Evolutionary conservation across 1,140 invertebrate genomes (phyloP).

Genomic region (Drosophila kanapiae): DNA sequence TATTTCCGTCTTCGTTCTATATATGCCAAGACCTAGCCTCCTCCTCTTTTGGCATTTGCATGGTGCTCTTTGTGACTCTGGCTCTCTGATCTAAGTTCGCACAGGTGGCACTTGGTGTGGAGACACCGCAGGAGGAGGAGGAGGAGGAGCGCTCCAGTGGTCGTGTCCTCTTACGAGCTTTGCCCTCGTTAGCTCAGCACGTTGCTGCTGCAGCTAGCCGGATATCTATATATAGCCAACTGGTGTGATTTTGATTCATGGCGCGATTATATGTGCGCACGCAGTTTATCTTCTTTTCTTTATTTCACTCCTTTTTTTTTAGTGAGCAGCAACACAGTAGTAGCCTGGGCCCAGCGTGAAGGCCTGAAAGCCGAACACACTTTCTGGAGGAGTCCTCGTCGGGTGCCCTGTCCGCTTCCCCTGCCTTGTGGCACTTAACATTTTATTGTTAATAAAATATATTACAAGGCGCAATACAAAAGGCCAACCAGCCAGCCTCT

Average conservation of each 20-base stretch:
- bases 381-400: conserved; percentile 31
- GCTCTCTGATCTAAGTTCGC: conserved; percentile 39
- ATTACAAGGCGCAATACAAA: conserved; percentile 80
- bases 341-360: conserved; percentile 62
- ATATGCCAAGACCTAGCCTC: neutral
- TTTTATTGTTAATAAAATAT: conserved; percentile 84
- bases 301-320: conserved; percentile 29
- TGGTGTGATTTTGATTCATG: conserved; percentile 83
- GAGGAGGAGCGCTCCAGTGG: conserved; percentile 4
- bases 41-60: conserved; percentile 29
- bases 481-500: conserved; percentile 53
- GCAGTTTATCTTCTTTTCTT: conserved; percentile 81
- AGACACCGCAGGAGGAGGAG: conserved; percentile 13
- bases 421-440: conserved; percentile 76
- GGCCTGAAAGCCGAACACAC: conserved; percentile 43
- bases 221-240: conserved; percentile 82
- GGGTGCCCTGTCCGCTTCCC: conserved; percentile 7
- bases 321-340: conserved; percentile 58
- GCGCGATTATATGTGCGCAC: conserved; percentile 81
- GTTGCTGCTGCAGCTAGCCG: conserved; percentile 60
- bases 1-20: neutral
- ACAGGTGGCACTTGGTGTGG: conserved; percentile 43
- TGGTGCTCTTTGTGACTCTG: conserved; percentile 20
- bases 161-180: conserved; percentile 49
- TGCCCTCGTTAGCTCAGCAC: conserved; percentile 66